Base-by-base conservation (phyloP, 2,888 invertebrate species). In the Bhutanitis thaidina region DNA sequence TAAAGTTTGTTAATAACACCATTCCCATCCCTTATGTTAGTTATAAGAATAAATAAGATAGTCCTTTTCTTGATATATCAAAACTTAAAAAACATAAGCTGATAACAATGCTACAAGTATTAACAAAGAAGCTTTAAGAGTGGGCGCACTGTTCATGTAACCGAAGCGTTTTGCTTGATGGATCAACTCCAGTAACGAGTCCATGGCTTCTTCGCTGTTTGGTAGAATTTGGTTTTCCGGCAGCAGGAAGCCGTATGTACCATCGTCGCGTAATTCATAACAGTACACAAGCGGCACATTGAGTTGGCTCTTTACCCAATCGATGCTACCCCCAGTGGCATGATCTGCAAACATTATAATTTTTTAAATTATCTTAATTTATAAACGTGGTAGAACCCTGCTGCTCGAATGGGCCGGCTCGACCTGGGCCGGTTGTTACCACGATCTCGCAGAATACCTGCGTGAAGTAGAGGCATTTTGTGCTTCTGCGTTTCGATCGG, bases 231-330 rank as follows among this genome's bases (percentile, higher is more conserved):
- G 92, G 0, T 90, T 85, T 0, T 91, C 74, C 0, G 95, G 95
- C 1, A 96, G 77, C 0, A 94, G 61, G 72, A 94, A 94, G 0
- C 95, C 95, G 67, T 90, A 90, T 0, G 67, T 64, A 0, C 94
- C 94, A 3, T 67, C 89, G 62, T 96, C 96, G 0, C 94, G 83
- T 1, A 95, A 84, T 73, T 96, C 95, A 50, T 94, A 93, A 1
- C 93, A 92, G 71, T 93, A 94, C 0, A 92, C 85, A 13, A 95
- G 83, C 7, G 93, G 93, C 0, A 92, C 90, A 1, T 91, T 83
- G 0, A 91, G 81, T 0, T 74, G 85, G 0, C 91, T 94, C 65
- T 95, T 94, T 0, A 93, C 94, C 94, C 95, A 96, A 65, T 97
- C 96, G 39, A 93, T 74, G 43, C 93, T 94, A 5, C 91, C 90